Base-by-base conservation (phyloP, 1,140 invertebrate species). In the Macrocentrus cingulum region DNA sequence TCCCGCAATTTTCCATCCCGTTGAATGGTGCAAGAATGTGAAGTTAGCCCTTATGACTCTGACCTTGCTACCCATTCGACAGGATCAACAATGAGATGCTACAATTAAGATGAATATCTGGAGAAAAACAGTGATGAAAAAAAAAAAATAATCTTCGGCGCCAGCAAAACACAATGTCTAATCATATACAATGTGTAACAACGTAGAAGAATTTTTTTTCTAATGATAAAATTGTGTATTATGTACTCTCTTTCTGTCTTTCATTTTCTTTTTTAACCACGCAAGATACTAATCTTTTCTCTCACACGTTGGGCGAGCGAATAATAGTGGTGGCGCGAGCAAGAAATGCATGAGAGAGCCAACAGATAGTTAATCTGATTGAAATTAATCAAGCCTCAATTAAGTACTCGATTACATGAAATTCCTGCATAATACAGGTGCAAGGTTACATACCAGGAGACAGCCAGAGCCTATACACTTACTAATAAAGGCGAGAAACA, bases 341-440 rank as follows among this genome's bases (percentile, higher is more conserved):
- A 15, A 46, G 39, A 48, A 39, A 49, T 22, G n/a, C 55, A 57
- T 49, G 34, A 36, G 44, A 60, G n/a, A n/a, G 50, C 20, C 29
- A 15, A 23, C 20, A 15, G 7, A 39, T n/a, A 39, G 36, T 51
- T 53, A 54, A 53, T 53, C 50, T 53, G 58, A 60, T 60, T 54
- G 42, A 50, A 60, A 60, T 60, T 60, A 60, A 60, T 60, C 52
- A 60, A 49, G 59, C 29, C 55, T 57, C 59, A 60, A 60, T 60
- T 60, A 60, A 60, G 53, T 55, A 60, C 45, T 60, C 49, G 49
- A 60, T 60, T 56, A 60, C 53, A 60, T 46, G 29, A 19, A 45
- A 60, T 60, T 60, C 59, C 59, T 60, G 51, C 44, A 60, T 60
- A 60, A 60, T 60, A 48, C 55, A 46, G 46, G 34, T n/a, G 36